These are phyloP conservation scores for Lepidothrix coronata DNA, from an alignment of 2,113 vertebrate genomes.

Conservation along the genomic window DNA sequence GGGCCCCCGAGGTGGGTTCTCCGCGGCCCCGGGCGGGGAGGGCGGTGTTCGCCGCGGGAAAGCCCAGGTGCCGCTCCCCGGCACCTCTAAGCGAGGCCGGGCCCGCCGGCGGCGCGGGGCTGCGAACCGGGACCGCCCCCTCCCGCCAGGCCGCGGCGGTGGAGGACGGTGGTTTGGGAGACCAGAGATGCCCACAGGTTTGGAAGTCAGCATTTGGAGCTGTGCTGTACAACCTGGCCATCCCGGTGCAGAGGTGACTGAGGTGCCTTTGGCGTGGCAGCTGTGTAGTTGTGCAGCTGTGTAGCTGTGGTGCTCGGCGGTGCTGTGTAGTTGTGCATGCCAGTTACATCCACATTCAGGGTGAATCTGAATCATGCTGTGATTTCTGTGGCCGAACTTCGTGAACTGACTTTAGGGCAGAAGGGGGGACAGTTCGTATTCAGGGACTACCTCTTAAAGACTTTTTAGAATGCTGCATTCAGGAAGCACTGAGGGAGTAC, in stretches of 20 bases:
- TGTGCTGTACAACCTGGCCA: rapidly evolving
- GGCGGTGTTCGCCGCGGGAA: background rate
- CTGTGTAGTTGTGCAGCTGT: rapidly evolving
- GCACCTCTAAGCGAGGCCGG: background rate
- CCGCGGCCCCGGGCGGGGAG: rapidly evolving
- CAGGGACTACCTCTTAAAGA: rapidly evolving
- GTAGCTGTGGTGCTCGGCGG: no score
- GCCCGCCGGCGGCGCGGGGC: background rate
- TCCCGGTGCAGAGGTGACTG: rapidly evolving
- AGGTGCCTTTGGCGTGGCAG: background rate
- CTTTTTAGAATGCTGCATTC: background rate
- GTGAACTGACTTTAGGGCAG: background rate
- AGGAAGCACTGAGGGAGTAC: rapidly evolving
- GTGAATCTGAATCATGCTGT: rapidly evolving
- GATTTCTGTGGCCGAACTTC: background rate
- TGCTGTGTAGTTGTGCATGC: rapidly evolving
- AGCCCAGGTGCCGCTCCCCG: no score
- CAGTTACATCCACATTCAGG: rapidly evolving
- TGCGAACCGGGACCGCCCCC: rapidly evolving
- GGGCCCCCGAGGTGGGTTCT: constrained; percentile 35
- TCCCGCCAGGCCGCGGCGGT: background rate
- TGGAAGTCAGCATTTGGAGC: rapidly evolving
- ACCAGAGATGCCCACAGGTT: rapidly evolving
- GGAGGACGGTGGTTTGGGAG: rapidly evolving
- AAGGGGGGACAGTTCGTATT: background rate